Evolutionary conservation across 2,888 invertebrate genomes (phyloP).

Genomic region (Dasypogon diadema): DNA sequence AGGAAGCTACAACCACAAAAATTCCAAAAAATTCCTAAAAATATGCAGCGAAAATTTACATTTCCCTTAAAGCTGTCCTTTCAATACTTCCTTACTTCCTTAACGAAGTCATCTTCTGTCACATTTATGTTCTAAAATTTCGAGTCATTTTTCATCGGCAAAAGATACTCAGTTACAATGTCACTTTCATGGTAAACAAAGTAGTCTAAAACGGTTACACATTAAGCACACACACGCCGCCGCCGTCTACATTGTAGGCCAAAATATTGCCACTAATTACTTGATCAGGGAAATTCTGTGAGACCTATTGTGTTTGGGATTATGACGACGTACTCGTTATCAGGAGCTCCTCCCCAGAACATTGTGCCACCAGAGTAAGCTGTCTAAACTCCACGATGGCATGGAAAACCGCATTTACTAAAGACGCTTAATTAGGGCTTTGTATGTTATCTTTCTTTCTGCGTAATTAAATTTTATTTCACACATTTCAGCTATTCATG

Average conservation of each 20-base stretch:
- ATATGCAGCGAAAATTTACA: too few species aligned
- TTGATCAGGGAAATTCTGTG: neutral
- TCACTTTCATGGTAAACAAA: neutral
- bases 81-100: too few species aligned
- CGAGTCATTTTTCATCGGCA: too few species aligned
- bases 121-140: too few species aligned
- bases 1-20: too few species aligned
- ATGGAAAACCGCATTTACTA: neutral
- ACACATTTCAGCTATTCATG: slow-evolving; percentile 35
- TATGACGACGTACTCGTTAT: neutral
- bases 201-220: neutral
- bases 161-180: too few species aligned
- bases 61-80: too few species aligned
- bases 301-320: neutral
- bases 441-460: slow-evolving; percentile 22
- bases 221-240: neutral
- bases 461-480: slow-evolving; percentile 42
- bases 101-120: too few species aligned
- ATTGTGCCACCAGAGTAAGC: neutral
- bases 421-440: slow-evolving; percentile 8
- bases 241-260: neutral
- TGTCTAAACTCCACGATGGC: neutral
- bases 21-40: too few species aligned
- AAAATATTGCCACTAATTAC: neutral
- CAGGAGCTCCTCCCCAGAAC: neutral